Percentiles rank a stretch among this genome's conserved stretches.
phyloP scores from a whole-genome alignment of 2,113 vertebrate species.

The Grantiella picta region DNA sequence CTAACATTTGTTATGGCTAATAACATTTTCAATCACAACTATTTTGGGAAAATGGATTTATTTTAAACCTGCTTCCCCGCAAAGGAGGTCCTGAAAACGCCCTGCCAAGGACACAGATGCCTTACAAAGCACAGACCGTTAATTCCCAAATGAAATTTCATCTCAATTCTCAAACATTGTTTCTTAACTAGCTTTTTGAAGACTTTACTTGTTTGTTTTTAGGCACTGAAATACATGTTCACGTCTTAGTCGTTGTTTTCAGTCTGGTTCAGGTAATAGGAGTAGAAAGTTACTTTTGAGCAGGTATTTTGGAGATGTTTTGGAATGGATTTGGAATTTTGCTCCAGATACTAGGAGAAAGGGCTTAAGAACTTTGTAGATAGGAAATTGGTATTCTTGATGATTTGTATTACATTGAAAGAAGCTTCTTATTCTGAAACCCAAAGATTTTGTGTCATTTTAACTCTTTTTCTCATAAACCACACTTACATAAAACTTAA shows the following conservation, averaged over 20 bases:
- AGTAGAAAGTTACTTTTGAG: not conserved
- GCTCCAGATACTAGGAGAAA: not conserved
- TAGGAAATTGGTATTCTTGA: not conserved
- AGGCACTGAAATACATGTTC: not conserved
- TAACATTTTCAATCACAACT: constrained; percentile 83
- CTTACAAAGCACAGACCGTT: constrained; percentile 70
- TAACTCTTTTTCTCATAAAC: not conserved
- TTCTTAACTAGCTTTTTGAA: not conserved
- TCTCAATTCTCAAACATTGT: constrained; percentile 25
- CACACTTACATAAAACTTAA: not conserved
- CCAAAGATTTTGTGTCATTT: not conserved
- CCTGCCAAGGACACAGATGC: constrained; percentile 77
- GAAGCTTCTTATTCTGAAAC: not conserved
- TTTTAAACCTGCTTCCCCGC: constrained; percentile 71
- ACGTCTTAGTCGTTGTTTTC: not conserved
- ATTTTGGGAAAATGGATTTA: constrained; percentile 79
- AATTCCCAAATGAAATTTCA: constrained; percentile 61
- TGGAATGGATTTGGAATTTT: not conserved
- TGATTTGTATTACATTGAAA: not conserved
- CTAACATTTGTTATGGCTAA: constrained; percentile 84
- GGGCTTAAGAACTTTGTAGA: not conserved
- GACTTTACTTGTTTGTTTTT: constrained; percentile 9
- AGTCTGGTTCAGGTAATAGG: not conserved
- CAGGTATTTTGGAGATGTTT: not conserved
- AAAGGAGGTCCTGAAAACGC: constrained; percentile 53